These are phyloP conservation scores for Poecilia latipinna DNA, from an alignment of 2,113 vertebrate species.

Conservation along the genomic window DNA sequence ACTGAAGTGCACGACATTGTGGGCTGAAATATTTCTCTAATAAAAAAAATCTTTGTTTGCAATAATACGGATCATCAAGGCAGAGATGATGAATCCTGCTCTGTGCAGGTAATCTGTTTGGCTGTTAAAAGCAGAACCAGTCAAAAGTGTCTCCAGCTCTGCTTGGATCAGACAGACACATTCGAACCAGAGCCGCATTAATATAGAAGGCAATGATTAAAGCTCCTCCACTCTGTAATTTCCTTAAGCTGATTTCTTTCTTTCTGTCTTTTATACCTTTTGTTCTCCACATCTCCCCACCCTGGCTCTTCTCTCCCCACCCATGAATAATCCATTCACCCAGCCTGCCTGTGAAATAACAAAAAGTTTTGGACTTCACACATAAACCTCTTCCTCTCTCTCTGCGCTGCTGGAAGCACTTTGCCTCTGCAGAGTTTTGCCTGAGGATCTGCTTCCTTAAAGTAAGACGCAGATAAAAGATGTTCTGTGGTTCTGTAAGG, in stretches of 20 bases:
- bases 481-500: background rate
- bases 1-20: background rate
- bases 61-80: background rate
- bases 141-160: background rate
- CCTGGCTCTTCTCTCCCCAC: conserved; percentile 25
- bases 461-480: background rate
- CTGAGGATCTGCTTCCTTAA: conserved; percentile 18
- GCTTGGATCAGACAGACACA: background rate
- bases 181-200: background rate
- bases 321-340: conserved; percentile 59
- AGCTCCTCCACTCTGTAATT: background rate
- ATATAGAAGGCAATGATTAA: conserved; percentile 20
- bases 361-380: conserved; percentile 34
- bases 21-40: background rate
- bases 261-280: background rate
- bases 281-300: background rate
- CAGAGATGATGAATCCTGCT: background rate
- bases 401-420: conserved; percentile 22
- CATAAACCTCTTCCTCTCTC: background rate
- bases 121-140: too few relatives aligned
- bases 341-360: conserved; percentile 43
- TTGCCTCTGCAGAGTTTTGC: conserved; percentile 18
- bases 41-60: background rate
- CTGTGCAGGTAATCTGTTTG: background rate
- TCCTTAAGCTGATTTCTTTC: background rate